Evolutionary conservation across 2,888 invertebrate species (phyloP), one percentile per base, ranked within the genome.

Genomic region (Leucania comma): DNA sequence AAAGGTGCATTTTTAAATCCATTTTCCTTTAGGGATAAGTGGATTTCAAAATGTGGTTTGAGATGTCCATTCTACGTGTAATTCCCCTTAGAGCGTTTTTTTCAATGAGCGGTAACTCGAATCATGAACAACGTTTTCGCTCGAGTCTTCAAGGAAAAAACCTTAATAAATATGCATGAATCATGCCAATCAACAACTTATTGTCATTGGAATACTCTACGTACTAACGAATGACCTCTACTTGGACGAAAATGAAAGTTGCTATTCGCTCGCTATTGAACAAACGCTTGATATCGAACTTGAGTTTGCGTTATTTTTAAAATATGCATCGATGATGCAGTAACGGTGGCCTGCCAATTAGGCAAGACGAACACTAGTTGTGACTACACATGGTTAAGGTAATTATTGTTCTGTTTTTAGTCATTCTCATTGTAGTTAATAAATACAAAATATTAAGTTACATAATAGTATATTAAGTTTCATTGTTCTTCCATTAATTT

Each of bases 401-500:
- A 85, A 84, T 72, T 80, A 81, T 84, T 84, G 90, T 90, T 89
- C 90, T 91, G 85, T 87, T 84, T 83, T 88, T 89, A 88, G 89
- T 89, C 88, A 88, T 87, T 89, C 84, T 85, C 84, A 85, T 86
- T 80, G 79, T 89, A 89, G 84, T 83, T 87, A 87, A 83, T 86
- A 76, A 79, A 85, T 84, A 89, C 85, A 88, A 88, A 86, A 87
- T 88, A 89, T 90, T 90, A 89, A 88, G 89, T 91, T 91, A 89
- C 89, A 90, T 88, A 88, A 85, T 86, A 87, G 86, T 91, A 90
- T 90, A 86, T 91, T 93, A 91, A 90, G 91, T 93, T 93, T 84
- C 86, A 89, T 88, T 86, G 93, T 92, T 94, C 93, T 94, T 93
- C 94, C 94, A 93, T 93, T 93, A 91, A 86, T 90, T 89, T 89